phyloP scores from a whole-genome alignment of 2,113 vertebrate genomes.

The human region DNA sequence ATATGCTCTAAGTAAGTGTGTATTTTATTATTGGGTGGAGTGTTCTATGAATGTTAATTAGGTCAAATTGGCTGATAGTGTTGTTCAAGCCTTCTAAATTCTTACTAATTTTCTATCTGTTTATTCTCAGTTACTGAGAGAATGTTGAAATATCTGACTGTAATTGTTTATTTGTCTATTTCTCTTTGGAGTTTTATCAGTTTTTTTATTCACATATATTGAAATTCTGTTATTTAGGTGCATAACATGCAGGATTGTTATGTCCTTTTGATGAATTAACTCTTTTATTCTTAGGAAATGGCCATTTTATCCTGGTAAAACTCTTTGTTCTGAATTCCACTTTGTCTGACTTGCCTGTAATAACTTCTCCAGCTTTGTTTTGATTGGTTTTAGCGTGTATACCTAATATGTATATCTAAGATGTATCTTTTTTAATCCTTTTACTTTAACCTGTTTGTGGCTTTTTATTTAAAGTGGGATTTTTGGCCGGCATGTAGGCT shows the following conservation, averaged over 20 bases:
- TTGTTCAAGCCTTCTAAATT: background rate
- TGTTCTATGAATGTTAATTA: background rate
- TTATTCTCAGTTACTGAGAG: background rate
- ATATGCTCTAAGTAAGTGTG: background rate
- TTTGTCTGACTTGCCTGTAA: background rate
- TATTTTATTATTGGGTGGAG: background rate
- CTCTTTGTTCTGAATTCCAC: background rate
- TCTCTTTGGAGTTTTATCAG: background rate
- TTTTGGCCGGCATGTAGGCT: background rate
- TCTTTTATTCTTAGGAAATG: background rate
- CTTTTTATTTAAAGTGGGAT: background rate
- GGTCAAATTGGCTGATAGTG: background rate
- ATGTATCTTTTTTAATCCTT: background rate
- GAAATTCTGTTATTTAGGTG: background rate
- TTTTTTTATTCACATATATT: background rate
- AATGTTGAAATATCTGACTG: background rate
- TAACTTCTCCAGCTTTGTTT: background rate
- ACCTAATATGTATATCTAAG: background rate
- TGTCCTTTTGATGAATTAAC: background rate
- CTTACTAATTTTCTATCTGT: background rate
- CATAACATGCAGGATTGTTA: background rate
- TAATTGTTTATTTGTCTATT: background rate
- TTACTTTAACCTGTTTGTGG: background rate
- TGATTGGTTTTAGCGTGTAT: background rate
- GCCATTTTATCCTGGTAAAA: background rate